Evolutionary conservation across 1,140 invertebrate genomes (phyloP), one percentile per base, ranked within the genome.

Genomic region (Drosophila arawakana): DNA sequence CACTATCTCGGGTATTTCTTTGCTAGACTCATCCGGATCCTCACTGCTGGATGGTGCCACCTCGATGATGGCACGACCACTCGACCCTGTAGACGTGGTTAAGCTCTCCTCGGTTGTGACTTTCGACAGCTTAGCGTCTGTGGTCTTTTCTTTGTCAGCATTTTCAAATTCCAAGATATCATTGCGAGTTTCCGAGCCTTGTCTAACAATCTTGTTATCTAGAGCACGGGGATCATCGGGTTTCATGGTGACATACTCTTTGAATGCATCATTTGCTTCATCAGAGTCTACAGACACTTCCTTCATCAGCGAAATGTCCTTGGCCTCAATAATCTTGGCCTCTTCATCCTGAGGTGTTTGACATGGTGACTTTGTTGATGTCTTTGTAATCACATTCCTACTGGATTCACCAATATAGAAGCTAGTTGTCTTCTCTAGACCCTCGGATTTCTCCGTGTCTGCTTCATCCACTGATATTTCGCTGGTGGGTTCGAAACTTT

Each of bases 361-460:
- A 30, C 74, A 72, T 2, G 90, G 81, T 8, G 90, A 89, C 18
- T 82, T 81, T 13, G 76, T 73, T 21, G 80, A 71, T 6, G 91
- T 90, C 52, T 92, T 92, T 10, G 52, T 90, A 15, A 92, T 92
- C 2, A 92, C 79, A 78, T 92, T 91, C 0, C 77, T 78, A 49
- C 91, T 92, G 0, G 92, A 92, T 65, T 92, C 92, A 0, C 92
- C 92, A 35, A 92, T 92, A 59, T 92, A 92, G 15, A 92, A 92
- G 47, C 91, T 91, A 1, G 91, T 90, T 50, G 74, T 63, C 49
- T 91, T 91, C 30, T 79, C 89, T 1, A 34, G 47, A 11, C 71
- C 69, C 11, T 91, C 88, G 0, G 83, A 89, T 35, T 81, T 89
- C 46, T 91, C 90, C 7, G 90, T 91, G 10, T 91, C 91, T 11